Evolutionary conservation across 92 coral and sea anemone genomes (phyloP).

Genomic region (Siderastrea siderea): DNA sequence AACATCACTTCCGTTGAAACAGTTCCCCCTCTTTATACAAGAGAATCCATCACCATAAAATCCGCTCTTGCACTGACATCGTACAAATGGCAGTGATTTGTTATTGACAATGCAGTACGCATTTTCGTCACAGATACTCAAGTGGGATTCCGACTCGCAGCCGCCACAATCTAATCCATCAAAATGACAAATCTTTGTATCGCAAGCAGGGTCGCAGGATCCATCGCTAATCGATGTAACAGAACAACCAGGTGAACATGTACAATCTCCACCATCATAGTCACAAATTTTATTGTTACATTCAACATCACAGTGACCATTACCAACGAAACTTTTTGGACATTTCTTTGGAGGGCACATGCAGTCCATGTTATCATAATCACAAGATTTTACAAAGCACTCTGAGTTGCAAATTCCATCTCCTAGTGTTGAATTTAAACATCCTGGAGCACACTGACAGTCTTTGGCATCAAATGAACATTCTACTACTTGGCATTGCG

Average conservation of each 20-base stretch:
- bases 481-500: conserved; percentile 65
- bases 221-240: conserved; percentile 63
- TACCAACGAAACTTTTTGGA: conserved; percentile 51
- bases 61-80: conserved; percentile 61
- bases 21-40: conserved; percentile 72
- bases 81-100: conserved; percentile 51
- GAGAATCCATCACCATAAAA: conserved; percentile 75
- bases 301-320: conserved; percentile 65
- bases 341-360: conserved; percentile 61
- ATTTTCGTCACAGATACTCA: conserved; percentile 60
- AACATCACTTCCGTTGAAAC: conserved; percentile 49
- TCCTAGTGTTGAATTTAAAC: conserved; percentile 54
- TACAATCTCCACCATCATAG: conserved; percentile 80
- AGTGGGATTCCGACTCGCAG: conserved; percentile 62
- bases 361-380: conserved; percentile 69
- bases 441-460: conserved; percentile 78
- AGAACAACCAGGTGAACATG: conserved; percentile 69
- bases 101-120: conserved; percentile 55
- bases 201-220: conserved; percentile 68
- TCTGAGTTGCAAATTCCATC: conserved; percentile 66
- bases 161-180: conserved; percentile 82
- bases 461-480: conserved; percentile 77
- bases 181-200: conserved; percentile 55
- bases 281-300: conserved; percentile 66
- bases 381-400: conserved; percentile 67